These are phyloP conservation scores for Onychomys arenicola DNA, from an alignment of 2,797 vertebrate genomes.

Conservation along the genomic window DNA sequence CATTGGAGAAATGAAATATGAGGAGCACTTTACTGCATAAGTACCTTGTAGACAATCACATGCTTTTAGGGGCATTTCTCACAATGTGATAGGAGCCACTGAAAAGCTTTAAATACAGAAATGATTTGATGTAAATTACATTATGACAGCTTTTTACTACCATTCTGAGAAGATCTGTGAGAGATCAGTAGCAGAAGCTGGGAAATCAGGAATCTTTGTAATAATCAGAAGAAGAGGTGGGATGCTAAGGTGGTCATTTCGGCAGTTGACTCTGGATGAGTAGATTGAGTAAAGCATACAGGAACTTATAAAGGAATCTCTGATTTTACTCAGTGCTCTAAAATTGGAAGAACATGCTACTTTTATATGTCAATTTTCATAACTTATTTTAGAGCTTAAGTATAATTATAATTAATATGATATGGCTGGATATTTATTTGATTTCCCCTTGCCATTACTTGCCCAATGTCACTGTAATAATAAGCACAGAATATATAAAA, in stretches of 20 bases:
- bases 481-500: conserved; percentile 11
- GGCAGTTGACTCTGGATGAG: neutral
- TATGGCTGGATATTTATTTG: neutral
- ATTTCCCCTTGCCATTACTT: conserved; percentile 32
- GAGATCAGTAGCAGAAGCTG: neutral
- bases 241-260: neutral
- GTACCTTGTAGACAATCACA: neutral
- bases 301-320: neutral
- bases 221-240: neutral
- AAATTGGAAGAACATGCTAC: neutral
- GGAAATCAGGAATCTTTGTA: neutral
- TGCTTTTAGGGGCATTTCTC: neutral
- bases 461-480: neutral
- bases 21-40: neutral
- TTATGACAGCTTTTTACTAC: neutral
- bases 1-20: neutral
- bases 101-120: neutral
- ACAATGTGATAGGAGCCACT: neutral
- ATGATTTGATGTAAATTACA: neutral
- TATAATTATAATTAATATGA: neutral
- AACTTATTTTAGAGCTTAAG: neutral
- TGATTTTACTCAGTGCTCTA: neutral
- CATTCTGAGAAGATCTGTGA: neutral
- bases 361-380: neutral
- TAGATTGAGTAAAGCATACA: neutral